Evolutionary conservation across 2,888 invertebrate species (phyloP).

Genomic region (Cybosia mesomella): DNA sequence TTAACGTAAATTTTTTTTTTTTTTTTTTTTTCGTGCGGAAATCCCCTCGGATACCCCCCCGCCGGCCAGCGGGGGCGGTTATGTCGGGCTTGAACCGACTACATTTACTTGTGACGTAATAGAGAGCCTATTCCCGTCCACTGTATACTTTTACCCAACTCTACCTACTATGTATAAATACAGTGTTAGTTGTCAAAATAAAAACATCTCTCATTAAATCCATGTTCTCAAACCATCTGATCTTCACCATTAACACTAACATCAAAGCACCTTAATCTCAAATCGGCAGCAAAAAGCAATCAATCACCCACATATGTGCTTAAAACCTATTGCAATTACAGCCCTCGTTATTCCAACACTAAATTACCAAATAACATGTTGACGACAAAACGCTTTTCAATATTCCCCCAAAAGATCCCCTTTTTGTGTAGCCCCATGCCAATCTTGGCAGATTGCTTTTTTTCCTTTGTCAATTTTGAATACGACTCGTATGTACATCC

Average conservation of each 20-base stretch:
- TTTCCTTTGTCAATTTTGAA: constrained; percentile 86
- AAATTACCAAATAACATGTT: constrained; percentile 86
- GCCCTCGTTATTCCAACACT: constrained; percentile 83
- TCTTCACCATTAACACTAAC: constrained; percentile 41
- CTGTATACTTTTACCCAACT: too few relatives aligned
- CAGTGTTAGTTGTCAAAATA: not conserved
- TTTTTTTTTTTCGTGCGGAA: too few relatives aligned
- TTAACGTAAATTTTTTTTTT: too few relatives aligned
- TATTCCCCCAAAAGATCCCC: constrained; percentile 65
- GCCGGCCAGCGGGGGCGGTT: too few relatives aligned
- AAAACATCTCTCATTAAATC: not conserved
- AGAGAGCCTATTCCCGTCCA: too few relatives aligned
- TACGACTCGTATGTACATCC: constrained; percentile 79
- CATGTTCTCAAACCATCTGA: constrained; percentile 16
- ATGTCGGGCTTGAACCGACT: too few relatives aligned
- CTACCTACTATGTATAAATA: too few relatives aligned
- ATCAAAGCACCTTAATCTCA: constrained; percentile 45
- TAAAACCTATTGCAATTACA: constrained; percentile 78
- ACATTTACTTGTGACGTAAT: too few relatives aligned
- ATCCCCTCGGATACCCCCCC: too few relatives aligned
- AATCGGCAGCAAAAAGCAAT: constrained; percentile 70
- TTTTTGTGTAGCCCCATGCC: constrained; percentile 75
- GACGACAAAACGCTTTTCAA: constrained; percentile 86
- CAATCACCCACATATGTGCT: constrained; percentile 76
- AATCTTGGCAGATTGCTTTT: constrained; percentile 86